These are phyloP conservation scores for Myopa testacea DNA, from an alignment of 2,888 invertebrate species.

Conservation along the genomic window DNA sequence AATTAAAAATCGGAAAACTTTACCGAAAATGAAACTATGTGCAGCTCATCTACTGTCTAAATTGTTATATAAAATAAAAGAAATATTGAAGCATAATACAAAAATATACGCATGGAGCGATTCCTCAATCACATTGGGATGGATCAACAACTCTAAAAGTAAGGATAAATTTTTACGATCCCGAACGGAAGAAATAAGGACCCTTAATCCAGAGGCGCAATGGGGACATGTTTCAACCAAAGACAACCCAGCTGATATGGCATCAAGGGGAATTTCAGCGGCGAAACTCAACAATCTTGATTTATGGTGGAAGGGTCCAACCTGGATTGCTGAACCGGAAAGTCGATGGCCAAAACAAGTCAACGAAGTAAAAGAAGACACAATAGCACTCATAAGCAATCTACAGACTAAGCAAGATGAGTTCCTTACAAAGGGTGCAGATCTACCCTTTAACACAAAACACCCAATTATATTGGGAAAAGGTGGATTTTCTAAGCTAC, in stretches of 20 bases:
- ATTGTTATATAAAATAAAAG: neutral
- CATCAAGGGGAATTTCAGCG: neutral
- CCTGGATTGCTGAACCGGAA: neutral
- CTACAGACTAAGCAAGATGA: too few relatives aligned
- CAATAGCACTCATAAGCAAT: too few relatives aligned
- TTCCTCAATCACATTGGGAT: constrained; percentile 34
- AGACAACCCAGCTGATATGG: constrained; percentile 3
- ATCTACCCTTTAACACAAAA: too few relatives aligned
- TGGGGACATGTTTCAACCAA: constrained; percentile 1
- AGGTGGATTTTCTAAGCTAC: too few relatives aligned
- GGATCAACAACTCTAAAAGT: constrained; percentile 35
- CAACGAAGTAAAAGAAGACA: too few relatives aligned
- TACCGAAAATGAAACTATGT: constrained; percentile 1
- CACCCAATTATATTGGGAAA: too few relatives aligned
- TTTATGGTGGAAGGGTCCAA: constrained; percentile 8
- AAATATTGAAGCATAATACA: constrained; percentile 2
- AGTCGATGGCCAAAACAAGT: neutral
- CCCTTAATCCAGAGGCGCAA: constrained; percentile 3
- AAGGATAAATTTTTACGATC: constrained; percentile 38
- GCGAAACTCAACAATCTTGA: neutral
- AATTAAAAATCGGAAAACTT: constrained; percentile 9
- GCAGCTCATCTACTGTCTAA: constrained; percentile 7
- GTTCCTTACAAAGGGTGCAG: too few relatives aligned
- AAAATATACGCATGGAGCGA: constrained; percentile 31
- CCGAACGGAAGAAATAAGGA: constrained; percentile 17